These are phyloP conservation scores for Trichacis sp. DNA, from an alignment of 2,888 invertebrate genomes.

Conservation along the genomic window DNA sequence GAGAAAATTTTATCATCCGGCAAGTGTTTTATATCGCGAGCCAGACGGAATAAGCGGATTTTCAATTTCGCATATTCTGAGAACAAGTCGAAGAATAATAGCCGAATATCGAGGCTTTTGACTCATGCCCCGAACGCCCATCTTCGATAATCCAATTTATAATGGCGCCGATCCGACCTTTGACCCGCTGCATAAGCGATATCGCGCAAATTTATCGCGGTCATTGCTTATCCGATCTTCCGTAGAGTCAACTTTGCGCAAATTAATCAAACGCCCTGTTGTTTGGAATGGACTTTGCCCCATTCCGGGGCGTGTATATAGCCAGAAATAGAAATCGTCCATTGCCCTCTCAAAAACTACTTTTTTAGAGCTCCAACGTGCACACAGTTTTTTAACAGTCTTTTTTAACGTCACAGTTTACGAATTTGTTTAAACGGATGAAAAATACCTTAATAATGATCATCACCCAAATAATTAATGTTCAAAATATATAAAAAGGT, in stretches of 20 bases:
- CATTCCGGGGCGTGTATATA: background rate
- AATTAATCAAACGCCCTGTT: slow-evolving; percentile 60
- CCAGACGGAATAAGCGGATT: slow-evolving; percentile 32
- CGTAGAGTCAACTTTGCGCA: slow-evolving; percentile 45
- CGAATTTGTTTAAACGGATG: too few species aligned
- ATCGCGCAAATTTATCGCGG: slow-evolving; percentile 42
- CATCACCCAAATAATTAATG: too few species aligned
- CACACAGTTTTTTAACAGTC: too few species aligned
- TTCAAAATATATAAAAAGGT: too few species aligned
- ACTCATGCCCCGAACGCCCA: slow-evolving; percentile 34
- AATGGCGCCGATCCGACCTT: slow-evolving; percentile 39
- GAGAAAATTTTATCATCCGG: slow-evolving; percentile 5
- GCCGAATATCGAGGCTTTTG: slow-evolving; percentile 33
- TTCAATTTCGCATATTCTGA: slow-evolving; percentile 42
- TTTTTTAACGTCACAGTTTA: too few species aligned
- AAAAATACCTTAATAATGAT: too few species aligned
- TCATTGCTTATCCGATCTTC: slow-evolving; percentile 51
- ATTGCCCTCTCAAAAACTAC: background rate
- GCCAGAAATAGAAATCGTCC: background rate
- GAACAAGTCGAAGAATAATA: slow-evolving; percentile 39
- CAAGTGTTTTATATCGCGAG: slow-evolving; percentile 3
- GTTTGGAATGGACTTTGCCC: slow-evolving; percentile 34
- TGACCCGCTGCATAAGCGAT: slow-evolving; percentile 39
- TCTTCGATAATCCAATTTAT: slow-evolving; percentile 44
- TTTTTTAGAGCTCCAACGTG: too few species aligned